Base-by-base conservation (phyloP, 1,140 invertebrate genomes). In the Sminthurides bifidus region DNA sequence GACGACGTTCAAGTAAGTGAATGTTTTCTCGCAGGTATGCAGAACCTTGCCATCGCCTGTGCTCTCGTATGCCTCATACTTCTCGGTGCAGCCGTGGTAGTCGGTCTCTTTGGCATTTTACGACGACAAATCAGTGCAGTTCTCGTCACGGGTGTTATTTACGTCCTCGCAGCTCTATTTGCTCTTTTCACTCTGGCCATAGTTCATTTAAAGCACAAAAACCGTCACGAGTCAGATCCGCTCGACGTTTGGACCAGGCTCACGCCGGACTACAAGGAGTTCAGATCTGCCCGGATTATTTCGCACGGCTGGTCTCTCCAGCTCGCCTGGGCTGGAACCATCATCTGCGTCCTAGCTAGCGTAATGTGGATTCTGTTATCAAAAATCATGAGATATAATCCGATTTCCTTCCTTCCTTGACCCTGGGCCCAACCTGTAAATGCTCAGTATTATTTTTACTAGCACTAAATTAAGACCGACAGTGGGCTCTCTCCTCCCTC, bases 41-140 rank as follows among this genome's bases (percentile, higher is more conserved):
- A 91, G 71, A 92, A 92, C 71, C 72, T 91, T 58, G 89, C 87
- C 46, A 91, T 92, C 70, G 91, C 87, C 10, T 92, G 88, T 70
- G 85, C 87, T 19, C 74, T 92, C 58, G 88, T 92, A 1, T 88
- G 87, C 66, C 76, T 91, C 24, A 91, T 92, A 61, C 81, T 92
- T 15, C 68, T 92, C 51, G 83, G 83, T 19, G 83, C 81, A 59
- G 84, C 87, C 2, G 84, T 85, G 3, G 70, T 90, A 6, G 82
- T 91, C 1, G 87, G 87, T 49, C 77, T 82, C 44, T 89, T 91
- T 67, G 87, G 87, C 8, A 77, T 92, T 4, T 81, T 85, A 64
- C 80, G 86, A 68, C 83, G 86, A 66, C 87, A 91, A 74, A 87
- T 90, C 52, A 61, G 85, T 61, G 87, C 87, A 2, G 87, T 91